Base-by-base conservation (phyloP, 2,797 vertebrate genomes). In the Notolepis coatsorum region DNA sequence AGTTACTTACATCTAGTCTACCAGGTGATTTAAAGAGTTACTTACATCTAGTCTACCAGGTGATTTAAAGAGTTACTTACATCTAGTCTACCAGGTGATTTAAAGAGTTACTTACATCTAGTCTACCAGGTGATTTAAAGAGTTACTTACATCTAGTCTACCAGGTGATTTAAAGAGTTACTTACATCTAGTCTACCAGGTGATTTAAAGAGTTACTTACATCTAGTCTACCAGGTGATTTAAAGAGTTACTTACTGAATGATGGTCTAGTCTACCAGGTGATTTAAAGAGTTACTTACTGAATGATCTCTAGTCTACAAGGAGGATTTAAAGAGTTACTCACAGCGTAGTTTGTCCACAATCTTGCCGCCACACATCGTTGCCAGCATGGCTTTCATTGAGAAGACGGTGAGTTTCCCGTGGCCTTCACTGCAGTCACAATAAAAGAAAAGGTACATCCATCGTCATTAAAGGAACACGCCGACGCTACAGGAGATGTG, bases 301-400 rank as follows among this genome's bases (percentile, higher is more conserved):
- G 3, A 43, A 5, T 8, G 3, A 9, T 7, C n/a, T n/a, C n/a
- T n/a, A 2, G 0, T 10, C 9, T n/a, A 0, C 41, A 39, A 46
- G n/a, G n/a, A 5, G 25, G n/a, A n/a, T n/a, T n/a, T n/a, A n/a
- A n/a, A n/a, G 13, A 3, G 5, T 57, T 89, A 95, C 95, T 96
- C 80, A 96, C 97, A 99, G 71, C 97, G 91, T 9, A 99, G 88
- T 77, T 99, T 99, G 92, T 99, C 97, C 87, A 97, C 94, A 56
- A 99, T 97, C 79, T 99, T 99, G 2, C 97, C 97, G 15, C 97
- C 97, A 57, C 96, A 98, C 97, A 98, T 97, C 5, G 97, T 97
- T 12, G 97, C 93, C 77, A 99, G 86, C 96, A 99, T 97, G 15
- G 96, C 90, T 86, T 98, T 99, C 91, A 98, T 95, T 0, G 97